Conservation (phyloP, 2,888 invertebrate species). For the Erpobdella octoculata region DNA sequence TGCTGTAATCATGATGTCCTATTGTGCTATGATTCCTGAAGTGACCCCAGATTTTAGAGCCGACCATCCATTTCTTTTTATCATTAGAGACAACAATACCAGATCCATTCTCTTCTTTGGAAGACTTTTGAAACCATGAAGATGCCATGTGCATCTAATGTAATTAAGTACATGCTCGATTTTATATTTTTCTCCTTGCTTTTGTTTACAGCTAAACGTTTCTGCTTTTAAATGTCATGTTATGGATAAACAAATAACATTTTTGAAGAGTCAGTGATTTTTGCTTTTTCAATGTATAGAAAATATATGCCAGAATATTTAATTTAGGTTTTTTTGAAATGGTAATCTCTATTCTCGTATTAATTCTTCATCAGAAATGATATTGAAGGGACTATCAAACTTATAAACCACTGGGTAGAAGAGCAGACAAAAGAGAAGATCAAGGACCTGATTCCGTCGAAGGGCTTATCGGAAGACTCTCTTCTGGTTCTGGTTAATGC, state of each 20-base stretch:
- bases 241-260: too few relatives aligned
- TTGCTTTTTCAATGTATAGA: too few relatives aligned
- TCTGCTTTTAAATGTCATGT: too few relatives aligned
- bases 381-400: background rate
- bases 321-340: too few relatives aligned
- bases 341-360: too few relatives aligned
- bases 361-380: constrained; percentile 5
- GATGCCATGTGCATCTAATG: background rate
- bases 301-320: too few relatives aligned
- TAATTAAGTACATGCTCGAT: background rate
- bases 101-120: constrained; percentile 37
- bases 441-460: constrained; percentile 63
- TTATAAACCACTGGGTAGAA: constrained; percentile 73
- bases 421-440: constrained; percentile 72
- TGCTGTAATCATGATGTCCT: constrained; percentile 29
- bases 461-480: constrained; percentile 43
- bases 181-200: background rate
- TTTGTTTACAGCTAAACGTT: background rate
- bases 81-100: constrained; percentile 34
- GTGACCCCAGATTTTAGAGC: constrained; percentile 27
- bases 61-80: constrained; percentile 37
- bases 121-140: constrained; percentile 26
- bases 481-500: constrained; percentile 51
- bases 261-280: too few relatives aligned
- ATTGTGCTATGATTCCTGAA: background rate